phyloP scores from a whole-genome alignment of 2,113 vertebrate species.

The Speoplatyrhinus poulsoni region DNA sequence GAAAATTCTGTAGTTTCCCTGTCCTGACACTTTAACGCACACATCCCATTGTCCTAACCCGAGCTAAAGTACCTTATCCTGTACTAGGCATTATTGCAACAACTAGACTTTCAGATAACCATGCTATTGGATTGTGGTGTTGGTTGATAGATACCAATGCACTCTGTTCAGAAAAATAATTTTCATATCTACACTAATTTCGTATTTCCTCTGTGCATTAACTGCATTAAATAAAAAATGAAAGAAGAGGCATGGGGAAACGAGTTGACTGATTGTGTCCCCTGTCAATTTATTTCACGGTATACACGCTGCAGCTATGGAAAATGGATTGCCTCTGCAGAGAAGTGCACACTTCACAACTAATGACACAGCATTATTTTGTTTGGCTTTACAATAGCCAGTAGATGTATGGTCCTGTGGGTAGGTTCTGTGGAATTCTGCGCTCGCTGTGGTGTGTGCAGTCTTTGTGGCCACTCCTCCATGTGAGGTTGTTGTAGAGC shows the following conservation, averaged over 20 bases:
- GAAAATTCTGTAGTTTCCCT: too few relatives aligned
- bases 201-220: background rate
- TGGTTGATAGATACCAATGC: background rate
- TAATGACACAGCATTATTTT: background rate
- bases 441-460: background rate
- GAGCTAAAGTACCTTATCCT: too few relatives aligned
- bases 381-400: background rate
- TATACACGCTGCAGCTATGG: background rate
- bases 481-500: background rate
- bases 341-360: slow-evolving; percentile 9
- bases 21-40: too few relatives aligned
- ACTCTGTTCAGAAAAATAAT: background rate
- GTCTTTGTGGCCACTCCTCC: background rate
- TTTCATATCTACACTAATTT: background rate
- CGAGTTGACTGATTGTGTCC: background rate
- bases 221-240: background rate
- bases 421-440: background rate
- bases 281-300: slow-evolving; percentile 1
- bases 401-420: background rate
- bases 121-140: too few relatives aligned
- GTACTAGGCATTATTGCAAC: too few relatives aligned
- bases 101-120: too few relatives aligned
- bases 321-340: background rate
- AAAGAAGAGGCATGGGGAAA: too few relatives aligned
- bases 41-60: too few relatives aligned